Base-by-base conservation (phyloP, 2,888 invertebrate species). In the Cosmopolites sordidus region DNA sequence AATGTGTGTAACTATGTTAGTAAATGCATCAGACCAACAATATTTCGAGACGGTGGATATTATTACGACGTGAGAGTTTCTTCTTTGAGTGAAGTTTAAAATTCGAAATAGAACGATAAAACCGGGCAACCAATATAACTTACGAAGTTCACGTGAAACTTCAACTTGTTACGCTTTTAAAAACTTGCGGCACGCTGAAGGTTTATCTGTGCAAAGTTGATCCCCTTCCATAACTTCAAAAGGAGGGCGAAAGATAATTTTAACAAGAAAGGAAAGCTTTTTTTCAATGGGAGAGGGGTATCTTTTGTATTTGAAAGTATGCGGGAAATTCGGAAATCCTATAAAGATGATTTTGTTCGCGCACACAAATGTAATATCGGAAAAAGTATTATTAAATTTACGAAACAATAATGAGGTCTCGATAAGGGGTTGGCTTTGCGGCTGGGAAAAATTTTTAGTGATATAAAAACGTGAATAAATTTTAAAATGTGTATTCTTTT, bases 131-230 rank as follows among this genome's bases (percentile, higher is more conserved):
- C 33, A 11, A 33, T 33, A 33, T 33, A 33, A 33, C 33, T 33
- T 33, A 33, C n/a, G 12, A 33, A 33, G n/a, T 33, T 33, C 33
- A 33, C n/a, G 18, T 30, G 30, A 41, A 42, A 48, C 33, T 48
- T 48, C 30, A 16, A 33, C 42, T 48, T 42, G 48, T 48, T 47
- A 47, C 39, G 27, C 39, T 47, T 48, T 48, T 48, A 30, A 39
- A 48, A 33, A 42, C 16, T 41, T 42, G 22, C 27, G 16, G 39
- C 29, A 40, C 47, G 42, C 18, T 48, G 17, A 15, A 12, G 43
- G 41, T 48, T 48, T 48, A 48, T 48, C 48, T 48, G 33, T 33
- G 22, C 42, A 37, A 48, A 48, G 17, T 43, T 43, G 48, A 48
- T 42, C 30, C 43, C 37, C 37, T 16, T 40, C 14, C 12, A 43